These are phyloP conservation scores for Lycaena phlaeas DNA, from an alignment of 2,888 invertebrate species.

Conservation along the genomic window DNA sequence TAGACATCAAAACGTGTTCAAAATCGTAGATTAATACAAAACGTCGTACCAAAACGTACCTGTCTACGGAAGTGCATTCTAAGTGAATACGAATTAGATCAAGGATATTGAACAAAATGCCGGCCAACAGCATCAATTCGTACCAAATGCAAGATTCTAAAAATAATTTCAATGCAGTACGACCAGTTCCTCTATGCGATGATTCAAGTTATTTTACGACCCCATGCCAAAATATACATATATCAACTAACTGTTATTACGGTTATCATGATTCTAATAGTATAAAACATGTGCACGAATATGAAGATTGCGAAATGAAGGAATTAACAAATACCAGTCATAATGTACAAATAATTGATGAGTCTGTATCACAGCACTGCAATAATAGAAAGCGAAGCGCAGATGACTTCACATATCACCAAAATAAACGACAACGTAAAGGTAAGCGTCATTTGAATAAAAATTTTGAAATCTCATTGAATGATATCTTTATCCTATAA, in stretches of 20 bases:
- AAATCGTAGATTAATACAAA: too few relatives aligned
- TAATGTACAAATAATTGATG: slow-evolving; percentile 12
- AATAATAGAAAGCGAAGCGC: slow-evolving; percentile 55
- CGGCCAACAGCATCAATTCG: slow-evolving; percentile 51
- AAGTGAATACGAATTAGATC: too few relatives aligned
- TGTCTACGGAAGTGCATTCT: too few relatives aligned
- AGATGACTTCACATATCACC: slow-evolving; percentile 42
- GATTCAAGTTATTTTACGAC: slow-evolving; percentile 48
- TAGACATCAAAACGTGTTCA: too few relatives aligned
- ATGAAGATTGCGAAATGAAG: slow-evolving; percentile 45
- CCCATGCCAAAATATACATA: slow-evolving; percentile 58
- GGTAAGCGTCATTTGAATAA: slow-evolving; percentile 41
- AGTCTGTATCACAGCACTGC: slow-evolving; percentile 25
- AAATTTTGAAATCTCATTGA: slow-evolving; percentile 37
- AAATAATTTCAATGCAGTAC: slow-evolving; percentile 61
- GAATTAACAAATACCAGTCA: slow-evolving; percentile 31
- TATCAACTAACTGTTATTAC: slow-evolving; percentile 69
- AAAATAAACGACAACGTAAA: slow-evolving; percentile 55
- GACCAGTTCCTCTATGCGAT: slow-evolving; percentile 53
- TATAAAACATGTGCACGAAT: slow-evolving; percentile 28
- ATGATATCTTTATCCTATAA: too few relatives aligned
- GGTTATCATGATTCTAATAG: slow-evolving; percentile 56
- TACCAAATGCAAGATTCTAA: slow-evolving; percentile 55
- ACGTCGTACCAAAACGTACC: too few relatives aligned
- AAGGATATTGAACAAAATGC: slow-evolving; percentile 32